Base-by-base conservation (phyloP, 2,797 vertebrate species). In the Gorsachius magnificus region DNA sequence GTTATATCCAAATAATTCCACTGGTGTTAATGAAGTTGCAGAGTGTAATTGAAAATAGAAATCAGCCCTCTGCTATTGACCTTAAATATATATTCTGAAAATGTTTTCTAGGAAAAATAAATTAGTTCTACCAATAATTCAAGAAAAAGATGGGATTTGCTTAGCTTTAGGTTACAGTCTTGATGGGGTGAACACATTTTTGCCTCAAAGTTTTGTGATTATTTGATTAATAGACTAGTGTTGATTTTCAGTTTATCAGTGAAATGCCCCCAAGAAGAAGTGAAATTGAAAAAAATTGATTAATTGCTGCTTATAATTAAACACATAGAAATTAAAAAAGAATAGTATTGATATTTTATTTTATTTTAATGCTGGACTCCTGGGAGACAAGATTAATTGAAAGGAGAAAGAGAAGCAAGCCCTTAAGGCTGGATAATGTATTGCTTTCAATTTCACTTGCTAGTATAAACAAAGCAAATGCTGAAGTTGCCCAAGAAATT, bases 311-410 rank as follows among this genome's bases (percentile, higher is more conserved):
- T 91, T 93, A 69, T 91, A 97, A 93, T 88, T 96, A 96, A 97
- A 61, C 43, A 56, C 86, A 86, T 92, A 81, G 72, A 96, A 96
- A 93, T 69, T 84, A 92, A 92, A 96, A 97, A 93, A 90, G 31
- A 87, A 61, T 78, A 76, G 61, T 94, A 95, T 95, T 94, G 85
- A 75, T 79, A 94, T 93, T 86, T 95, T 93, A 96, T 94, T 96
- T 95, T 95, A 92, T 89, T 96, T 94, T 96, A 95, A 89, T 95
- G 68, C 84, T 54, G n/a, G 68, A 78, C 78, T 90, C 69, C 71
- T 92, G 80, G 56, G 93, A 95, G 96, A 95, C 91, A 87, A 96
- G 92, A 89, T 94, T 97, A 95, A 96, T 95, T 97, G 94, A 96
- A 92, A 95, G 69, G 51, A 95, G 79, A 89, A 95, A 87, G 88